A percentile compares a stretch with the other conserved stretches of the same genome.
These are phyloP conservation scores for Pachypanchax playfairii DNA, from an alignment of 2,113 vertebrate species.

Conservation along the genomic window DNA sequence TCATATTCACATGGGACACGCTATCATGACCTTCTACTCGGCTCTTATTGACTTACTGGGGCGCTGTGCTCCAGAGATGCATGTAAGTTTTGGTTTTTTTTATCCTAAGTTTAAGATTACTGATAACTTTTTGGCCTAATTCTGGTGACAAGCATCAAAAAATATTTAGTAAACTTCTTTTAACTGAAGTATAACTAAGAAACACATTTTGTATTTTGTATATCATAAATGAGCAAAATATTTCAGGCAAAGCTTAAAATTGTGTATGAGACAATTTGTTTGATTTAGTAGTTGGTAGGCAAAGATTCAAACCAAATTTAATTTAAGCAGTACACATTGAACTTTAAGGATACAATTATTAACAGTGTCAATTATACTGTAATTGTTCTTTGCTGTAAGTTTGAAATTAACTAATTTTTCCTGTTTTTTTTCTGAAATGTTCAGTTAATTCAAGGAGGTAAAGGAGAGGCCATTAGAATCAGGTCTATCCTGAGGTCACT, in stretches of 20 bases:
- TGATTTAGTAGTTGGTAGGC: too few relatives aligned
- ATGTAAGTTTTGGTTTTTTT: conserved; percentile 82
- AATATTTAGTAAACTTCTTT: background rate
- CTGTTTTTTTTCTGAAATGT: conserved; percentile 21
- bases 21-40: conserved; percentile 96
- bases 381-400: background rate
- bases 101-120: background rate
- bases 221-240: too few relatives aligned
- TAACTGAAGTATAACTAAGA: background rate
- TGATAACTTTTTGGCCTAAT: background rate
- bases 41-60: conserved; percentile 94
- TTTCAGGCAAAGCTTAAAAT: too few relatives aligned
- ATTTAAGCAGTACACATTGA: too few relatives aligned
- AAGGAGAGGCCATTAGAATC: conserved; percentile 93
- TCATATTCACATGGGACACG: conserved; percentile 93
- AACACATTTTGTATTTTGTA: too few relatives aligned
- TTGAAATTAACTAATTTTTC: background rate
- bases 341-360: too few relatives aligned
- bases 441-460: conserved; percentile 91
- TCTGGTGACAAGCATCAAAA: background rate
- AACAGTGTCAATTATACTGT: background rate
- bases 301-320: too few relatives aligned
- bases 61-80: conserved; percentile 96
- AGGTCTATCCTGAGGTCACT: conserved; percentile 92
- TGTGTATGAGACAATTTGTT: too few relatives aligned